Evolutionary conservation across 2,888 invertebrate genomes (phyloP), one percentile per base, ranked within the genome.

Genomic region (Tuta absoluta): DNA sequence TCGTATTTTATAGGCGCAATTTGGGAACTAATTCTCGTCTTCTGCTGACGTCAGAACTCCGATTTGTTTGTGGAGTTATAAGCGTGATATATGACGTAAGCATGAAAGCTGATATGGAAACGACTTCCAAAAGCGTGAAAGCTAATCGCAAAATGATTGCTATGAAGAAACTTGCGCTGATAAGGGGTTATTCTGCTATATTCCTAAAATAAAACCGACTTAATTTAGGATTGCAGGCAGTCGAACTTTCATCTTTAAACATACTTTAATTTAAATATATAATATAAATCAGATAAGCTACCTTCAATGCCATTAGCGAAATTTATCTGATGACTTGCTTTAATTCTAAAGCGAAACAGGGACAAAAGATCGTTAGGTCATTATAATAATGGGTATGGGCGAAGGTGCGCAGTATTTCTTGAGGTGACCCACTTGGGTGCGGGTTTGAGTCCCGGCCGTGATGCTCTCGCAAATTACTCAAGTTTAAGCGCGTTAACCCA

Each of bases 401-500:
- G 63, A 67, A 59, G 63, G 65, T 64, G 51, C 58, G 63, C 58
- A 62, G 66, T 68, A 66, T 68, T 66, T 69, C 67, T 67, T 66
- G 65, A 70, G 68, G 68, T 73, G 73, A 73, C 72, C 70, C 72
- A 75, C 71, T 73, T 71, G 73, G 63, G 38, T 63, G 66, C 53
- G 48, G 68, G 66, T 69, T 71, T 70, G 69, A 51, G 51, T 23
- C 21, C 8, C 51, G 60, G 71, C 66, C 67, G 67, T 69, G 66
- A 65, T 69, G 67, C 71, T 68, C 69, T 72, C 61, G 75, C 72
- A 77, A 78, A 80, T 78, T 77, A 75, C 75, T 75, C 69, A 78
- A 81, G 79, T 80, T 81, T 72, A 70, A 71, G 69, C 74, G 68
- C 71, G 73, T 72, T 75, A 75, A 73, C 72, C 74, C 70, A 69